Base-by-base conservation (phyloP, 2,888 invertebrate genomes). In the Chrysomela aeneicollis region DNA sequence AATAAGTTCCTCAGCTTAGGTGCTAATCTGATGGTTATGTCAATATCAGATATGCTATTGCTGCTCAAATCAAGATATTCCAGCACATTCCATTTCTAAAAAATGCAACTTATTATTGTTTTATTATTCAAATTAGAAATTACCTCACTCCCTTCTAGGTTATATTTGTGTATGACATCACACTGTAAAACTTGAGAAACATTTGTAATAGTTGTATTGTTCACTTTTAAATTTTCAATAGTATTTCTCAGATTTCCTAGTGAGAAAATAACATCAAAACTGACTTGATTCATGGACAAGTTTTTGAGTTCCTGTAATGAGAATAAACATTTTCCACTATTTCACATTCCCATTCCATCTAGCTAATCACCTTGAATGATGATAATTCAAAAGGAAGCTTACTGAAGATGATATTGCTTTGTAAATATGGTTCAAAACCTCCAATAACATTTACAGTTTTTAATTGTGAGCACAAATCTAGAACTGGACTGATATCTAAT, bases 401-500 rank as follows among this genome's bases (percentile, higher is more conserved):
- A 74, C 94, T 93, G 0, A 93, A 92, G 66, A 91, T 86, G 66
- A 98, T 91, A 79, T 94, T 95, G 79, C 96, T 97, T 0, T 90
- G 89, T 6, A 91, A 91, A 51, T 94, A 88, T 46, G 87, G 86
- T 62, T 87, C 86, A 22, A 85, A 84, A 73, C 87, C 89, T 1
- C 94, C 93, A 76, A 85, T 82, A 60, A 95, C 87, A 71, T 86
- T 86, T 10, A 95, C 81, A 19, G 86, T 85, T 18, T 87, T 87
- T 22, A 97, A 83, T 77, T 93, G 91, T 0, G 90, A 90, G 80
- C 92, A 92, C 77, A 95, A 93, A 82, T 97, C 97, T 59, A 97
- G 81, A 0, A 97, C 90, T 77, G 97, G 95, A 69, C 95, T 94
- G 74, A 97, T 92, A 83, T 97, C 96, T 75, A 90, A 92, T 81